Evolutionary conservation across 2,888 invertebrate species (phyloP).

Genomic region (Brassicogethes aeneus): DNA sequence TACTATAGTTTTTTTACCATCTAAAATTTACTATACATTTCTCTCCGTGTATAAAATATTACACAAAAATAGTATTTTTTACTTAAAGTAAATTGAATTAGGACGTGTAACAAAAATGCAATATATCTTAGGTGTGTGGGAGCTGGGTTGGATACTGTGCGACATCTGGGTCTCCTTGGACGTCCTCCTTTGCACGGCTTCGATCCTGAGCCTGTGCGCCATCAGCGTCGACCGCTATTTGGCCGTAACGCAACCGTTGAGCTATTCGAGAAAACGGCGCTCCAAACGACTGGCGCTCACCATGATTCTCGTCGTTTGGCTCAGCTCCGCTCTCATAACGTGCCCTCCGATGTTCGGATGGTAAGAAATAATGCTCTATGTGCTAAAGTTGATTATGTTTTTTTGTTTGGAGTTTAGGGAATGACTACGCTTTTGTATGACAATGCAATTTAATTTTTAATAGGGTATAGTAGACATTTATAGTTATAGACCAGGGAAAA

Average conservation of each 20-base stretch:
- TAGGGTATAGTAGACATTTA: too few relatives aligned
- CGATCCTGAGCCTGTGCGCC: conserved; percentile 85
- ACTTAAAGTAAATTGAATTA: too few relatives aligned
- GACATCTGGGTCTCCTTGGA: conserved; percentile 91
- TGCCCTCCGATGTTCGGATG: conserved; percentile 92
- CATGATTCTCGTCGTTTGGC: conserved; percentile 88
- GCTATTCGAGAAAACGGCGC: conserved; percentile 81
- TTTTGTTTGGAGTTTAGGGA: neutral
- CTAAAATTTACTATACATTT: too few relatives aligned
- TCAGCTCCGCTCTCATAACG: conserved; percentile 81
- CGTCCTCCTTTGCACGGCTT: conserved; percentile 88
- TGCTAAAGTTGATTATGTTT: neutral
- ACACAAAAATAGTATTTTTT: too few relatives aligned
- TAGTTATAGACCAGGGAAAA: too few relatives aligned
- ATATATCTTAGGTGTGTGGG: conserved; percentile 79
- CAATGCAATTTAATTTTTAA: too few relatives aligned
- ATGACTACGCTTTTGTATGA: too few relatives aligned
- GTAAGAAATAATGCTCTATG: conserved; percentile 45
- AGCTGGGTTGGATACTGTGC: conserved; percentile 79
- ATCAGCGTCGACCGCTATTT: conserved; percentile 87
- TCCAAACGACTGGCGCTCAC: conserved; percentile 75
- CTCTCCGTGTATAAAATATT: too few relatives aligned
- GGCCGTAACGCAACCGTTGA: conserved; percentile 87
- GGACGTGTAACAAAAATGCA: too few relatives aligned
- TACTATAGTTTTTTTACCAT: too few relatives aligned